phyloP scores from a whole-genome alignment of 2,888 invertebrate genomes.

The Lymantria dispar region DNA sequence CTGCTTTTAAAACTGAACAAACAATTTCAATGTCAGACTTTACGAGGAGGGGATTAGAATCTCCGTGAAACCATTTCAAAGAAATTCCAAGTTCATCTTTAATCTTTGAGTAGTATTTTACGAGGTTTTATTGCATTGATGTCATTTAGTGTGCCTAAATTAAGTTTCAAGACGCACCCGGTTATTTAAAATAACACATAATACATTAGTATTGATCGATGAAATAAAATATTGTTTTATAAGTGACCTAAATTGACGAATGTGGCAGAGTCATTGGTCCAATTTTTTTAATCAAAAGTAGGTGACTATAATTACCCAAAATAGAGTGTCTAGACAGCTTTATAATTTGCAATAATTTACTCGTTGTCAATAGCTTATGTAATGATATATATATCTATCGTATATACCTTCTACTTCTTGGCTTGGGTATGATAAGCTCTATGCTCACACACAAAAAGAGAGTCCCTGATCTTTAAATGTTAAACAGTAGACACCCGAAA shows the following conservation, averaged over 20 bases:
- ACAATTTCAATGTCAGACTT: constrained; percentile 74
- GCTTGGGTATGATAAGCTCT: no score
- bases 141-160: constrained; percentile 12
- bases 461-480: no score
- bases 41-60: constrained; percentile 66
- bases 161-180: neutral
- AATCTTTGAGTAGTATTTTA: constrained; percentile 35
- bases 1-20: constrained; percentile 68
- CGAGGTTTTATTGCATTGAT: constrained; percentile 16
- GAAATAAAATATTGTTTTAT: constrained; percentile 7
- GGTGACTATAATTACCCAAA: constrained; percentile 55
- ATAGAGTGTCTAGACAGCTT: constrained; percentile 67
- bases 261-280: constrained; percentile 35
- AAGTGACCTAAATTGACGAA: constrained; percentile 52
- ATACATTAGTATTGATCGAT: no score
- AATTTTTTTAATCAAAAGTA: constrained; percentile 53
- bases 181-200: neutral
- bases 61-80: constrained; percentile 39
- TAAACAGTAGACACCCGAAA: no score
- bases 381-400: neutral
- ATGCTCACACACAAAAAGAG: no score
- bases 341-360: constrained; percentile 55
- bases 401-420: neutral
- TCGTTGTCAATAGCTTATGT: constrained; percentile 16
- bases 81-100: constrained; percentile 40